phyloP scores from a whole-genome alignment of 2,113 vertebrate genomes.

The Ctenodactylus gundi region DNA sequence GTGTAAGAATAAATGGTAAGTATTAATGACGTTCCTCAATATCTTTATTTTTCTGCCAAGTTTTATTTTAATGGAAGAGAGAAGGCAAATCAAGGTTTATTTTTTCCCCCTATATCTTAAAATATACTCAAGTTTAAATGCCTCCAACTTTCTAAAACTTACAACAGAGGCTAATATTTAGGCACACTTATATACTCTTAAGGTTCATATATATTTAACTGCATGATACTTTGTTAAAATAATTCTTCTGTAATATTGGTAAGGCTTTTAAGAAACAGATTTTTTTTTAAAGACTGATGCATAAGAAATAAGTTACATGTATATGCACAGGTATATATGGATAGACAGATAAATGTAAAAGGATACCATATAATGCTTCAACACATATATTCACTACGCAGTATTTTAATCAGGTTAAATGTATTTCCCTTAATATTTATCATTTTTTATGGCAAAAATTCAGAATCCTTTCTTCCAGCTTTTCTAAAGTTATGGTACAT shows the following conservation, averaged over 20 bases:
- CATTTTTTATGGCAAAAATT: background rate
- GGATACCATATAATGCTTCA: background rate
- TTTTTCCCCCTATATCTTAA: background rate
- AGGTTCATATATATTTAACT: background rate
- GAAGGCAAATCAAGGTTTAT: background rate
- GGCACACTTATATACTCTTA: background rate
- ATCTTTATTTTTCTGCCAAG: background rate
- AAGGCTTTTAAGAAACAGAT: background rate
- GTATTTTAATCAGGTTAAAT: background rate
- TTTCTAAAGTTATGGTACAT: background rate
- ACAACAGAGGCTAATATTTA: background rate
- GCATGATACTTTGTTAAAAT: background rate
- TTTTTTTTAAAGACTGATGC: background rate
- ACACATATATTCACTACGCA: background rate
- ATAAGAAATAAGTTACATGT: background rate
- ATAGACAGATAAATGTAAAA: no score
- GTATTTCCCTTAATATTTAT: background rate
- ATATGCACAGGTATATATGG: no score
- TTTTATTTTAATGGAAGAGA: background rate
- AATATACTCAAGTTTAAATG: background rate
- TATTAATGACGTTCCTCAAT: background rate
- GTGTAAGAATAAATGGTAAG: constrained; percentile 12
- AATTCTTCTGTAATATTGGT: background rate
- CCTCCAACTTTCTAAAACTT: background rate
- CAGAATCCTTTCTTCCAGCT: background rate